Evolutionary conservation across 2,113 vertebrate genomes (phyloP), one percentile per base, ranked within the genome.

Genomic region (Spilogale gracilis): DNA sequence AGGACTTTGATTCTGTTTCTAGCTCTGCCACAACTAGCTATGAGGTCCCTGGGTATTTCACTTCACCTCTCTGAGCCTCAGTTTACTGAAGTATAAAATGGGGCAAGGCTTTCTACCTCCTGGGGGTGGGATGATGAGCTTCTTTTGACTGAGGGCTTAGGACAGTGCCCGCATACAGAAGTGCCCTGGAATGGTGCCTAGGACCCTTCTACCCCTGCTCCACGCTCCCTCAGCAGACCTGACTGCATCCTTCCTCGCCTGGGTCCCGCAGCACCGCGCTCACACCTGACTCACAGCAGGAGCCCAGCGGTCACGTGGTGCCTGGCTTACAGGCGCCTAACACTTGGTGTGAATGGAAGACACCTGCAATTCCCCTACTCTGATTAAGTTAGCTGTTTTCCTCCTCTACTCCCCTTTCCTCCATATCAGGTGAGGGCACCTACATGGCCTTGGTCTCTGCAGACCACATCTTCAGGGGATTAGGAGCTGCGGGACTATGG

Each of bases 1-100:
- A 56, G 17, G 67, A 83, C 67, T 87, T 63, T 25, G 79, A 80
- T 67, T 87, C 91, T 58, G 14, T 86, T 73, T 89, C 84, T 52
- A 74, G 23, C 25, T 87, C n/a, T 50, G 67, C 81, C 52, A 12
- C 8, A 45, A 20, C 45, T 10, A 76, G 76, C 30, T 54, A 9
- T 27, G 38, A 94, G 32, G 50, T 32, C 61, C 16, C 21, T n/a
- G 58, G 16, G 48, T 17, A 3, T 85, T 89, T 85, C 65, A 48
- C 0, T 63, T 73, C 79, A 74, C 43, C 76, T 63, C 27, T 78
- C 25, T 67, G 32, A 67, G 81, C 76, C 95, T 74, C 56, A 9
- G 21, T 87, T 63, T 94, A 50, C 38, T 90, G 38, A 83, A 80
- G 56, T 50, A 17, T 43, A 52, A 80, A 88, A 58, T 25, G 20